Percentiles rank a stretch among this genome's conserved stretches.
Conservation (phyloP, 2,113 vertebrate species). For the Campylorhamphus procurvoides region DNA sequence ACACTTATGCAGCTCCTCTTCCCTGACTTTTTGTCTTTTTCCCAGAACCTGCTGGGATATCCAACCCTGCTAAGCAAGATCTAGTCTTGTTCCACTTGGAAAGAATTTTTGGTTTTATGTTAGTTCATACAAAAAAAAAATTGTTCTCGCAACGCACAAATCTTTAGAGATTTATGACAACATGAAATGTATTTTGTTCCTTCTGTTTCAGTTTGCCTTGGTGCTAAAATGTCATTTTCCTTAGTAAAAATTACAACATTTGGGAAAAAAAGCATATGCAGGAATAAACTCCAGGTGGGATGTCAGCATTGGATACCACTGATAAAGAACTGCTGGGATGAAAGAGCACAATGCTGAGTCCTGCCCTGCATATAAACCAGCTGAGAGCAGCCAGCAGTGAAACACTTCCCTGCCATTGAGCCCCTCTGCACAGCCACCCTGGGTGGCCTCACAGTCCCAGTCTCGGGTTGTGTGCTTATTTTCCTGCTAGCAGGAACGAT, state of each 20-base stretch:
- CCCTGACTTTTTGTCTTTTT: background rate
- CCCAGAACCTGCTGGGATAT: background rate
- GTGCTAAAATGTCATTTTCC: conserved; percentile 18
- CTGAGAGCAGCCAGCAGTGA: background rate
- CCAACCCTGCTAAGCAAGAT: background rate
- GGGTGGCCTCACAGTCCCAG: accelerated
- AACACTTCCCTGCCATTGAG: background rate
- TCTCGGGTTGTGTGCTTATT: accelerated
- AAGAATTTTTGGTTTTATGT: background rate
- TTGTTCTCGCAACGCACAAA: background rate
- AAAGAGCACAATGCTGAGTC: accelerated
- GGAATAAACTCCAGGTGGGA: background rate
- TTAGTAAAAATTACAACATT: background rate
- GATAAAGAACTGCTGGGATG: background rate
- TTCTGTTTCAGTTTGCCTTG: background rate
- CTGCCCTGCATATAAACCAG: background rate
- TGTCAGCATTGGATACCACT: background rate
- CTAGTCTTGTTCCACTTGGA: background rate
- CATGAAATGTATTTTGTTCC: background rate
- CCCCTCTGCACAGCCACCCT: background rate
- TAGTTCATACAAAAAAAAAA: background rate
- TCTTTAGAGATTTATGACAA: background rate
- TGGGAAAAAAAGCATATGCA: background rate
- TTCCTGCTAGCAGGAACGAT: background rate
- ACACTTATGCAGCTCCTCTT: background rate